phyloP scores from a whole-genome alignment of 2,797 vertebrate genomes.

The Galaxias olidus region DNA sequence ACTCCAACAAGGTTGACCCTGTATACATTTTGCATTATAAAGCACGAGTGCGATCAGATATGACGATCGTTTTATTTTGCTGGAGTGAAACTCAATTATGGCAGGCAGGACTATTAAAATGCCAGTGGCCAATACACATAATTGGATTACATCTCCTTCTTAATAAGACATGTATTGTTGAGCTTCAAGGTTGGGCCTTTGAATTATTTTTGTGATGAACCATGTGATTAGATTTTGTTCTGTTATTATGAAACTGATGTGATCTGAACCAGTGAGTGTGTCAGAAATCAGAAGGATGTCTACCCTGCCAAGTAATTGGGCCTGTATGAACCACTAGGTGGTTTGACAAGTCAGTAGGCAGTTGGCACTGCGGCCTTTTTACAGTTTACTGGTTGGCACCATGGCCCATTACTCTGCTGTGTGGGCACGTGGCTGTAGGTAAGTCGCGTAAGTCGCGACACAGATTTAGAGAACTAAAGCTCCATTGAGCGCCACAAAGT shows the following conservation, averaged over 20 bases:
- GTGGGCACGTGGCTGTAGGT: slow-evolving; percentile 13
- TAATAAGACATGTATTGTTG: slow-evolving; percentile 9
- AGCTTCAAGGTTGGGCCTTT: neutral
- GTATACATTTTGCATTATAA: slow-evolving; percentile 3
- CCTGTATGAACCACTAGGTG: too few species aligned
- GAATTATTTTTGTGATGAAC: neutral
- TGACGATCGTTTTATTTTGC: slow-evolving; percentile 9
- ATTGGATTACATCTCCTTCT: slow-evolving; percentile 6
- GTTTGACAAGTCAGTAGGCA: too few species aligned
- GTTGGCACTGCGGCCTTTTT: too few species aligned
- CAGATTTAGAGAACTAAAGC: slow-evolving; percentile 30
- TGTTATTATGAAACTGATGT: neutral
- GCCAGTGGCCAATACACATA: neutral
- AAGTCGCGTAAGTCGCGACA: slow-evolving; percentile 14
- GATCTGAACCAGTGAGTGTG: neutral
- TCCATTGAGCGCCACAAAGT: slow-evolving; percentile 28
- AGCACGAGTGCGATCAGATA: slow-evolving; percentile 25
- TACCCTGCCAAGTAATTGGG: too few species aligned
- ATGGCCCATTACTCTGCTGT: neutral
- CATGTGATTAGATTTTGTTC: neutral
- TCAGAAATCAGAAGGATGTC: too few species aligned
- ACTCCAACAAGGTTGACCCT: slow-evolving; percentile 34
- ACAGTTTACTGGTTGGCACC: too few species aligned
- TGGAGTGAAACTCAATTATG: slow-evolving; percentile 14
- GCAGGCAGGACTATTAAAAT: neutral